phyloP scores from a whole-genome alignment of 2,113 vertebrate species.

The Gobio gobio region DNA sequence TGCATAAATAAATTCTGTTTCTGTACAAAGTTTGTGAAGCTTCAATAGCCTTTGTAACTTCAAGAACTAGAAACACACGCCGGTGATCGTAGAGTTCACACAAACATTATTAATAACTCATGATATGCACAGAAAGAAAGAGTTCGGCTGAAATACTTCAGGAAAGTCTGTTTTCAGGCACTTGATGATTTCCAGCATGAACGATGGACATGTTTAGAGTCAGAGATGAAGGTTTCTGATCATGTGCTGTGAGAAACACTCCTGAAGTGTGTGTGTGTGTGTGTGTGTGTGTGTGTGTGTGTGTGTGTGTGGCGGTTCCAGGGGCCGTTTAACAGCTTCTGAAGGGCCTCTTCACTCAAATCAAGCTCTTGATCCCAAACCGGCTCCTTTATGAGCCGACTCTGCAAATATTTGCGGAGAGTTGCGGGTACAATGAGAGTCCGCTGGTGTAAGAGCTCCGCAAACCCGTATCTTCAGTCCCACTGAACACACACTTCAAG shows the following conservation, averaged over 20 bases:
- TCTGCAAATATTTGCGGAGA: slow-evolving; percentile 77
- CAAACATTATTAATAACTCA: background rate
- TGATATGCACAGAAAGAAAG: background rate
- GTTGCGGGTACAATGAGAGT: slow-evolving; percentile 72
- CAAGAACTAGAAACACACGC: background rate
- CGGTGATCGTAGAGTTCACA: background rate
- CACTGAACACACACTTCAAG: slow-evolving; percentile 70
- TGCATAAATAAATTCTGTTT: slow-evolving; percentile 48
- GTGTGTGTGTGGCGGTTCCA: too few relatives aligned
- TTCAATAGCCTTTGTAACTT: background rate
- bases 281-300: too few relatives aligned
- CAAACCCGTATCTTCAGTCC: slow-evolving; percentile 75
- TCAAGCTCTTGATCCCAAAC: slow-evolving; percentile 74
- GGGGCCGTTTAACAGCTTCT: slow-evolving; percentile 41
- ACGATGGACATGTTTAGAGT: background rate
- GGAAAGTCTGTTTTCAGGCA: background rate
- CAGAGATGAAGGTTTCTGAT: background rate
- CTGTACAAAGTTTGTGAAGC: slow-evolving; percentile 34
- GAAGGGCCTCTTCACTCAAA: slow-evolving; percentile 72
- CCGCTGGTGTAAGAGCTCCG: slow-evolving; percentile 69
- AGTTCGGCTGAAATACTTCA: background rate
- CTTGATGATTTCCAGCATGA: slow-evolving; percentile 14
- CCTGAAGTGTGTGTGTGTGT: background rate
- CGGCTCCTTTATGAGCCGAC: slow-evolving; percentile 64
- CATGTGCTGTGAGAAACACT: background rate